These are phyloP conservation scores for Venturia canescens DNA, from an alignment of 1,140 invertebrate genomes.

Conservation along the genomic window DNA sequence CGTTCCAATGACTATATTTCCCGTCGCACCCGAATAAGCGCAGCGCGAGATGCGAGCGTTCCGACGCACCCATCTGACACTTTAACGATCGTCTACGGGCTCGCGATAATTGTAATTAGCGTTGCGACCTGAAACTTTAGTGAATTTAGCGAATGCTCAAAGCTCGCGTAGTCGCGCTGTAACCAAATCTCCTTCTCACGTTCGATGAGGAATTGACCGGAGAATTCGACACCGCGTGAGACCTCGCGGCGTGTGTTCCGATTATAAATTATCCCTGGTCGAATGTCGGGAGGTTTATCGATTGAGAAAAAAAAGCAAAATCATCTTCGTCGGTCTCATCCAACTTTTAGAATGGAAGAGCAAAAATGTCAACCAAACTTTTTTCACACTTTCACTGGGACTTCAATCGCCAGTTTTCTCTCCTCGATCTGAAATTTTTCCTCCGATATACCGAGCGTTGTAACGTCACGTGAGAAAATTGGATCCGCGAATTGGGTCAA, in stretches of 20 bases:
- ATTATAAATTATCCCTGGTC: not conserved
- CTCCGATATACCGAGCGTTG: too few species aligned
- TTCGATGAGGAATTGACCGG: not conserved
- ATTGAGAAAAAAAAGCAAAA: too few species aligned
- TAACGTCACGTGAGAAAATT: too few species aligned
- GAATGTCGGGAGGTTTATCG: not conserved
- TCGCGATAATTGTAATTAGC: constrained; percentile 5
- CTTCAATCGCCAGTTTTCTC: too few species aligned
- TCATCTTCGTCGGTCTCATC: not conserved
- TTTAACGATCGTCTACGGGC: constrained; percentile 20
- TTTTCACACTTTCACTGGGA: too few species aligned
- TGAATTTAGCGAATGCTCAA: not conserved
- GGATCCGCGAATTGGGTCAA: too few species aligned
- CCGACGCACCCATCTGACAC: not conserved
- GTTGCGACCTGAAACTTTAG: not conserved
- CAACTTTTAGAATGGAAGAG: too few species aligned
- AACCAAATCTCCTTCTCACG: not conserved
- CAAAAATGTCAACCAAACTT: too few species aligned
- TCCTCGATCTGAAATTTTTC: too few species aligned
- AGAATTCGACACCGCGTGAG: not conserved
- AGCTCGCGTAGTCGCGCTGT: not conserved
- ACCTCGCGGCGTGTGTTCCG: not conserved
- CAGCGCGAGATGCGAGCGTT: not conserved
- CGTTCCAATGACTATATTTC: not conserved
- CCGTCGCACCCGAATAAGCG: not conserved